phyloP scores from a whole-genome alignment of 1,140 invertebrate species.

The Dendrolimus kikuchii region DNA sequence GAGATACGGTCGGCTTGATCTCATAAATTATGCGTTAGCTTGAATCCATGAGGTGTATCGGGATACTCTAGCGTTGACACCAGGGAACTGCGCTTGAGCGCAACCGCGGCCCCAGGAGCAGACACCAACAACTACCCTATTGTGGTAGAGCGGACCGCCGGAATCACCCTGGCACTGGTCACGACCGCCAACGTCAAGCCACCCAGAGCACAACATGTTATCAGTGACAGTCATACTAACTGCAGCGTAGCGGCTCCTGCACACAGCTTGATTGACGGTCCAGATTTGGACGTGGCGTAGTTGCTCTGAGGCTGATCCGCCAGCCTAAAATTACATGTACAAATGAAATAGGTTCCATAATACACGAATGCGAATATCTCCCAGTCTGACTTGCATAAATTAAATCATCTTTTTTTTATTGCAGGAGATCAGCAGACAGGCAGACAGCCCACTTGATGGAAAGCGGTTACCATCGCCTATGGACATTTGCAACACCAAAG shows the following conservation, averaged over 20 bases:
- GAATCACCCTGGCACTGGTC: conserved; percentile 70
- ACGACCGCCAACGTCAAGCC: conserved; percentile 36
- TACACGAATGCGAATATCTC: too few relatives aligned
- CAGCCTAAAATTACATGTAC: conserved; percentile 23
- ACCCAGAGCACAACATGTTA: conserved; percentile 49
- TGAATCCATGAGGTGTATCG: conserved; percentile 41
- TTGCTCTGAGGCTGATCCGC: conserved; percentile 31
- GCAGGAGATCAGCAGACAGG: too few relatives aligned
- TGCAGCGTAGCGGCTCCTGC: conserved; percentile 22
- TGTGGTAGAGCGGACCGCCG: conserved; percentile 75
- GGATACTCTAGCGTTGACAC: conserved; percentile 70
- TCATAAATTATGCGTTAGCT: conserved; percentile 21
- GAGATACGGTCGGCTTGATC: too few relatives aligned
- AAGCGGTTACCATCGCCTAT: too few relatives aligned
- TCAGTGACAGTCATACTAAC: conserved; percentile 22
- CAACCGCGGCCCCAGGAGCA: conserved; percentile 74
- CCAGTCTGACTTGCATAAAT: too few relatives aligned
- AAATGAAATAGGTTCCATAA: neutral
- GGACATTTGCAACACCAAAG: too few relatives aligned
- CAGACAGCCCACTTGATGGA: too few relatives aligned
- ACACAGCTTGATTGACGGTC: conserved; percentile 33
- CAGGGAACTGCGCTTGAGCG: conserved; percentile 60
- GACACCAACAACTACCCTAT: conserved; percentile 70
- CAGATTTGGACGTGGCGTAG: conserved; percentile 40
- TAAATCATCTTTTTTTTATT: too few relatives aligned